phyloP scores from a whole-genome alignment of 2,888 invertebrate species.

The Monopis laevigella region DNA sequence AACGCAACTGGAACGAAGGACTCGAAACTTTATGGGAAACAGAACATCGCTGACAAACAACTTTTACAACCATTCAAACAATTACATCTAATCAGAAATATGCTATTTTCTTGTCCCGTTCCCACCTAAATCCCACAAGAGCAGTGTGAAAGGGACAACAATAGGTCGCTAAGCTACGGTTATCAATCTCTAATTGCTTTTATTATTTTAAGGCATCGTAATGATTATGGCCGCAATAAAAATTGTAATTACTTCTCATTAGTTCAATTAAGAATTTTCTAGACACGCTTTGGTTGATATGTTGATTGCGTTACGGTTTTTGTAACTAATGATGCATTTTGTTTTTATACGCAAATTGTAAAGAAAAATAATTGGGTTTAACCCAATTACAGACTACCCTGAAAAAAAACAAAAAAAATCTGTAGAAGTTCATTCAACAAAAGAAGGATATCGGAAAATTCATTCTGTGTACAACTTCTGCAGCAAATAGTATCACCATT shows the following conservation, averaged over 20 bases:
- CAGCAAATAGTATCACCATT: too few relatives aligned
- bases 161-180: slow-evolving; percentile 46
- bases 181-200: slow-evolving; percentile 66
- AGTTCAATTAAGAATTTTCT: slow-evolving; percentile 68
- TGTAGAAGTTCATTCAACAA: too few relatives aligned
- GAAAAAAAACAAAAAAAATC: too few relatives aligned
- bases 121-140: slow-evolving; percentile 24
- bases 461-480: too few relatives aligned
- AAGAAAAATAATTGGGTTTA: too few relatives aligned
- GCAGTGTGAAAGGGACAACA: slow-evolving; percentile 40
- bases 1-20: slow-evolving; percentile 37
- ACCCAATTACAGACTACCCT: too few relatives aligned
- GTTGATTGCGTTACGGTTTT: slow-evolving; percentile 49
- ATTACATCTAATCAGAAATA: slow-evolving; percentile 55
- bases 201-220: slow-evolving; percentile 69
- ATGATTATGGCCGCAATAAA: slow-evolving; percentile 66
- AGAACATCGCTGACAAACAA: slow-evolving; percentile 60
- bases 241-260: slow-evolving; percentile 68
- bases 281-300: slow-evolving; percentile 61
- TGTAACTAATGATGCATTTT: background rate
- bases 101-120: slow-evolving; percentile 29
- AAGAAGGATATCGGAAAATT: too few relatives aligned
- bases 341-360: too few relatives aligned
- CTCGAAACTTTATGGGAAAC: slow-evolving; percentile 60
- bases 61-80: slow-evolving; percentile 65